Evolutionary conservation across 2,888 invertebrate species (phyloP), one percentile per base, ranked within the genome.

Genomic region (Rhimphoctona megacephalus): DNA sequence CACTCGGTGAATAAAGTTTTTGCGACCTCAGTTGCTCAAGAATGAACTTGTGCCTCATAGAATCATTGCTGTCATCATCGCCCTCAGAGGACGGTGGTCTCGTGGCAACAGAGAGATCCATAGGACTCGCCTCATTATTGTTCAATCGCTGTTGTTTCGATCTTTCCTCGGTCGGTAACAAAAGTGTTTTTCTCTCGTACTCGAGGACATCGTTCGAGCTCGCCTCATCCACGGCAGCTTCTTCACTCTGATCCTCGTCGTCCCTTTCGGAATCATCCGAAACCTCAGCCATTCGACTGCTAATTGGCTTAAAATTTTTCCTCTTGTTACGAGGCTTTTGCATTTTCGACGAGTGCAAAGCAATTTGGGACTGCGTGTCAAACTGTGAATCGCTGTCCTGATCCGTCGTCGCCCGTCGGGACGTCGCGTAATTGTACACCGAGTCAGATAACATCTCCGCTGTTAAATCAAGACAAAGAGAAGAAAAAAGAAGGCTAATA

Each of bases 301-400:
- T 94, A 89, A 94, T 94, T 64, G 94, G 94, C 86, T 94, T 94
- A 87, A 94, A 95, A 91, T 95, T 95, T 89, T 95, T 95, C 77
- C 95, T 93, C 90, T 95, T 95, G 92, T 95, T 95, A 14, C 95
- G 94, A 82, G 94, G 94, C 84, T 94, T 94, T 89, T 93, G 92
- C 85, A 92, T 91, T 81, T 90, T 90, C 77, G 89, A 81, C 76
- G 87, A 81, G 81, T 88, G 88, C 80, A 88, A 83, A 88, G 92
- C 92, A 88, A 92, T 89, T 89, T 92, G 92, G 82, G 92, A 89
- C 86, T 92, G 94, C n/a, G 89, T 85, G 86, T 93, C 93, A 89
- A 92, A 93, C 87, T 93, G 94, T 82, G 93, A 93, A 85, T 94
- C 94, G 90, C 93, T 92, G 91, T 94, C 94, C 90, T 93, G 94